Evolutionary conservation across 1,140 invertebrate species (phyloP).

Genomic region (Trachymyrmex cornetzi): DNA sequence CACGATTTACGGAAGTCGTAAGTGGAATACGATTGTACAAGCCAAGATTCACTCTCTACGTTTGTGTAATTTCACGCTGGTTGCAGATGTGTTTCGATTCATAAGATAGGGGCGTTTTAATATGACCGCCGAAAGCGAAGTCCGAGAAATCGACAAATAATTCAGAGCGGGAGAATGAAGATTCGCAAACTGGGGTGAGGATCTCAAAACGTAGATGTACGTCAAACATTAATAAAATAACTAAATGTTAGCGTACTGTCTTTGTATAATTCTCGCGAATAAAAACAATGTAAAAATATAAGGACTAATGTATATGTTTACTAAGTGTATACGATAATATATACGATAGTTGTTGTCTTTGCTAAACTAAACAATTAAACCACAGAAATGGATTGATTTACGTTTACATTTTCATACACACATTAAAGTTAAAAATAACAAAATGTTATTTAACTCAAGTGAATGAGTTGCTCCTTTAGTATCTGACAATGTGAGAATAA

Average conservation of each 20-base stretch:
- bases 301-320: too few relatives aligned
- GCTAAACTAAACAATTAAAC: too few relatives aligned
- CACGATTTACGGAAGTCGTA: conserved; percentile 31
- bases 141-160: neutral
- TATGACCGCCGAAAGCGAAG: neutral
- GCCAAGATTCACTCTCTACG: conserved; percentile 41
- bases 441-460: too few relatives aligned
- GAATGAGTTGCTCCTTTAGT: too few relatives aligned
- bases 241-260: neutral
- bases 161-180: neutral
- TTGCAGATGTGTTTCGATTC: conserved; percentile 44
- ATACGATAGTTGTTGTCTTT: too few relatives aligned
- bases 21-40: conserved; percentile 30
- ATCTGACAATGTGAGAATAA: too few relatives aligned
- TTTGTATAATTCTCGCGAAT: neutral
- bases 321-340: too few relatives aligned
- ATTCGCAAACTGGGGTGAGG: too few relatives aligned
- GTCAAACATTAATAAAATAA: neutral
- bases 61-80: conserved; percentile 53
- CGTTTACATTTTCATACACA: too few relatives aligned
- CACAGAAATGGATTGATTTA: too few relatives aligned
- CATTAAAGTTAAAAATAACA: too few relatives aligned
- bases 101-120: neutral
- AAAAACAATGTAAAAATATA: neutral
- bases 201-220: neutral